Evolutionary conservation across 2,888 invertebrate species (phyloP), one percentile per base, ranked within the genome.

Genomic region (Alcis repandata): DNA sequence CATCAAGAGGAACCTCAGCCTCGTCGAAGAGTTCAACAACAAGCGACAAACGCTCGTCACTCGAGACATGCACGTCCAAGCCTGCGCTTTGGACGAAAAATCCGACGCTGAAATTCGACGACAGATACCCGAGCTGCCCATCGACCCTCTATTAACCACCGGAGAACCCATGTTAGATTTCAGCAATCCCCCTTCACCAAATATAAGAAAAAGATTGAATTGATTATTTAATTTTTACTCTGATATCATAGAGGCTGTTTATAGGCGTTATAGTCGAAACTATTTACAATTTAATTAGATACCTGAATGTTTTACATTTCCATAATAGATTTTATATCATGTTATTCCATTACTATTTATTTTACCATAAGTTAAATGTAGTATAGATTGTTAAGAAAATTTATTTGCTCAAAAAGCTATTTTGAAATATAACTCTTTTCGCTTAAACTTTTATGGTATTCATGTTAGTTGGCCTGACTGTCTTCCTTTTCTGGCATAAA

Each of bases 271-370:
- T 84, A 79, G 75, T 73, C 78, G 79, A 82, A 78, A 51, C 41
- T 40, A 53, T 63, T 61, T 79, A 82, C 82, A 79, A 84, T 86
- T n/a, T 81, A 79, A 79, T 83, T 91, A 89, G 89, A 88, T 88
- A 90, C 90, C 89, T 90, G 88, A 90, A 83, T 79, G 83, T 89
- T 90, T 80, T 87, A 91, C 90, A 90, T 90, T 91, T 91, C 90
- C 91, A 91, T 87, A 86, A 82, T 91, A 92, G 90, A 91, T 92
- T 93, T 93, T 93, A 92, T 92, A 91, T 86, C 83, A 83, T 88
- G 91, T 92, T 93, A 91, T 91, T 91, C 89, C 89, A 87, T 88
- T 69, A 73, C 54, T 70, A 86, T 87, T 89, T 89, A 90, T 90
- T 88, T 89, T 89, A 85, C 75, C 71, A 70, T 88, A 90, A 91